Evolutionary conservation across 2,888 invertebrate genomes (phyloP), one percentile per base, ranked within the genome.

Genomic region (Neuroscelio doddi): DNA sequence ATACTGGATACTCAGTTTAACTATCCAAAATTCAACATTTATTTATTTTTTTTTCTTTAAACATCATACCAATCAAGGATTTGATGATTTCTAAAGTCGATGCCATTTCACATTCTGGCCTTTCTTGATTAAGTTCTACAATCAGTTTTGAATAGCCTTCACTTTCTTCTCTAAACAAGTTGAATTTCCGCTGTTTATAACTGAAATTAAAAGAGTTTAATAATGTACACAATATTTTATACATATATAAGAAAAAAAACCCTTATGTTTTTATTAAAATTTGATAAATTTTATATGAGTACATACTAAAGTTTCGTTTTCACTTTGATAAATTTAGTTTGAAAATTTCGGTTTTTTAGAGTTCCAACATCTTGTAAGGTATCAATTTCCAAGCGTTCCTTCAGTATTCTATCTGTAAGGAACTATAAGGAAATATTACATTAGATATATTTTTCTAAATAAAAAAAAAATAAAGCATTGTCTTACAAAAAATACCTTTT

Each of bases 161-260:
- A 86, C 95, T 97, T 87, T 99, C 99, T 87, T 99, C 99, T 51
- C 99, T 90, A 81, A 98, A 93, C 76, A 99, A 88, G 87, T 99
- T 99, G 85, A 98, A 99, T 81, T 99, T 98, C 76, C 97, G 92
- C 85, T 99, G 99, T 85, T 99, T 99, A 85, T 98, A 99, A 85
- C 98, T 98, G 85, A 44, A 52, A 26, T 24, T 21, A n/a, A n/a
- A n/a, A 9, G 16, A 16, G 3, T n/a, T n/a, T n/a, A n/a, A n/a
- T n/a, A n/a, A n/a, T n/a, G n/a, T n/a, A n/a, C n/a, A n/a, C n/a
- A n/a, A n/a, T n/a, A n/a, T n/a, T n/a, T n/a, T n/a, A n/a, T n/a
- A n/a, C n/a, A n/a, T n/a, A n/a, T n/a, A n/a, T n/a, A n/a, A n/a
- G n/a, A n/a, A n/a, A n/a, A n/a, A n/a, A n/a, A n/a, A n/a, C n/a